Evolutionary conservation across 2,888 invertebrate genomes (phyloP).

Genomic region (Chamaedrilus cognettii): DNA sequence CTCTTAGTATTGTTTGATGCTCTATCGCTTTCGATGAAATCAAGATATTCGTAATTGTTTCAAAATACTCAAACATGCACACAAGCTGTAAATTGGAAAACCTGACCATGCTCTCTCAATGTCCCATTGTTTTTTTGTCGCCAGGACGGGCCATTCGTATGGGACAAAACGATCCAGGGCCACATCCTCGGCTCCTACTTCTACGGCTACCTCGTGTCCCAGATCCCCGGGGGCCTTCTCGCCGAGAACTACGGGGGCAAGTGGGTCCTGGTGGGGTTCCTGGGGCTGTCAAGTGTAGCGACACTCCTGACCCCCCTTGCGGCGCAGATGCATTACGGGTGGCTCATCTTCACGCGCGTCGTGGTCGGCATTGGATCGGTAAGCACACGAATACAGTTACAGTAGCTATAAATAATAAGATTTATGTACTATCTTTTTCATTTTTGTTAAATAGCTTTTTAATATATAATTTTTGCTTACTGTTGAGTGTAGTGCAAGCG

Average conservation of each 20-base stretch:
- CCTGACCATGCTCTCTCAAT: too few species aligned
- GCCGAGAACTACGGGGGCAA: conserved; percentile 46
- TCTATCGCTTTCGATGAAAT: too few species aligned
- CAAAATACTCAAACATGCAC: too few species aligned
- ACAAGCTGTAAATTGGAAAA: too few species aligned
- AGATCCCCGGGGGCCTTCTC: conserved; percentile 51
- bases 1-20: too few species aligned
- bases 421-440: too few species aligned
- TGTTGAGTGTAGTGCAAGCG: too few species aligned
- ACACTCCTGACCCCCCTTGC: conserved; percentile 43
- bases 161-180: conserved; percentile 64
- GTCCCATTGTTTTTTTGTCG: too few species aligned
- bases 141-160: conserved; percentile 61
- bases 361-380: conserved; percentile 44
- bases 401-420: too few species aligned
- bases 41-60: too few species aligned
- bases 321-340: conserved; percentile 35
- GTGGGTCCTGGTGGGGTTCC: conserved; percentile 47
- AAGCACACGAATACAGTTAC: conserved; percentile 27
- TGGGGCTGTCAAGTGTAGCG: conserved; percentile 37
- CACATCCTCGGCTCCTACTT: conserved; percentile 64
- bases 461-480: too few species aligned
- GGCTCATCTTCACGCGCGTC: conserved; percentile 42
- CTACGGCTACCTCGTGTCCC: conserved; percentile 61
- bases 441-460: too few species aligned